Conservation (phyloP, 2,888 invertebrate genomes). For the Phengaris alcon region DNA sequence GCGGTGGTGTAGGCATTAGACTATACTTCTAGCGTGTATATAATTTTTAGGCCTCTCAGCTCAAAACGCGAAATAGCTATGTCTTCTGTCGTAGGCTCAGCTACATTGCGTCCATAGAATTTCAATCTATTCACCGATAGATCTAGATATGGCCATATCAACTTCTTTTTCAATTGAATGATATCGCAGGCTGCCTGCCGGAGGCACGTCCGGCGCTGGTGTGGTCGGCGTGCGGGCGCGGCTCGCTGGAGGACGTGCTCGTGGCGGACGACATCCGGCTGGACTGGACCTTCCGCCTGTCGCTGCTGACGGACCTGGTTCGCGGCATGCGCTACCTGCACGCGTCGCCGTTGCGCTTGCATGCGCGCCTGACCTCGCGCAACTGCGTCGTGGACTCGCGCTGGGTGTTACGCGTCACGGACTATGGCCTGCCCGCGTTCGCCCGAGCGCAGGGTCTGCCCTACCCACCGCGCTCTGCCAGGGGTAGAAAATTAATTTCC, state of each 20-base stretch:
- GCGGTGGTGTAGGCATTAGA: too few species aligned
- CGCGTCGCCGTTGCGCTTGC: constrained; percentile 87
- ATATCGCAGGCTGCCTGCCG: constrained; percentile 82
- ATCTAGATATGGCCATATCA: too few species aligned
- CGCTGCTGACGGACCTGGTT: constrained; percentile 94
- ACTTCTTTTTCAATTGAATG: too few species aligned
- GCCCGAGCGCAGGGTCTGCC: constrained; percentile 86
- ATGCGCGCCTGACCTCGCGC: constrained; percentile 92
- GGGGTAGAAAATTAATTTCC: constrained; percentile 72
- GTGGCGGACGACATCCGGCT: constrained; percentile 93
- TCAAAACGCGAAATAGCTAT: too few species aligned
- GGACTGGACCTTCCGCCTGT: constrained; percentile 97
- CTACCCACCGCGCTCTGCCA: constrained; percentile 81
- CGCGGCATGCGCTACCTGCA: constrained; percentile 96
- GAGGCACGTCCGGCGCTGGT: constrained; percentile 90
- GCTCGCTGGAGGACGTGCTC: constrained; percentile 92
- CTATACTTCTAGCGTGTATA: too few species aligned
- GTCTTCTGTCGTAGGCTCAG: too few species aligned
- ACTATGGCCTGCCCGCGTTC: constrained; percentile 90
- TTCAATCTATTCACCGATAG: too few species aligned
- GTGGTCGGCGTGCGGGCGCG: constrained; percentile 92
- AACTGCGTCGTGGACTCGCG: constrained; percentile 97
- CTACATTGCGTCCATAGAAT: too few species aligned
- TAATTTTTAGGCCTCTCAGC: too few species aligned
- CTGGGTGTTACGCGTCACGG: constrained; percentile 96